A percentile compares a stretch with the other conserved stretches of the same genome.
Conservation (phyloP, 1,140 invertebrate genomes). For the Macrostomum lignano region DNA sequence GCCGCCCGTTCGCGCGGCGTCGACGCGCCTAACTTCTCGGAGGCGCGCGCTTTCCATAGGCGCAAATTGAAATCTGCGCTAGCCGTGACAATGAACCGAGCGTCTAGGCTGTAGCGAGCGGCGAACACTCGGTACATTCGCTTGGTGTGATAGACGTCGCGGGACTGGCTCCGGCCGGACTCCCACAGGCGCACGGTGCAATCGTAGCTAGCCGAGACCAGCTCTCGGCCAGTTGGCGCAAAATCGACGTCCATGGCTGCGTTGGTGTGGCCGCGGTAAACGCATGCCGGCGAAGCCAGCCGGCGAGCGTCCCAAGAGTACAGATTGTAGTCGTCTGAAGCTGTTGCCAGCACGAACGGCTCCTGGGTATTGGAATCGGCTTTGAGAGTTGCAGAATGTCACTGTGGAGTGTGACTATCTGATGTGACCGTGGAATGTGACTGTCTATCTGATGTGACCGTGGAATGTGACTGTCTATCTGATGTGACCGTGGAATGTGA, state of each 20-base stretch:
- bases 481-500: no score
- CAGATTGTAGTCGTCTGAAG: slow-evolving; percentile 90
- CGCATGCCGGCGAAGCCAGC: slow-evolving; percentile 45
- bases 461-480: no score
- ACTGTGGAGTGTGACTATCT: no score
- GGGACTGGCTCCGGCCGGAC: slow-evolving; percentile 35
- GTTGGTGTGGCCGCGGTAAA: slow-evolving; percentile 69
- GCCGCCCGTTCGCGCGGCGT: slow-evolving; percentile 56
- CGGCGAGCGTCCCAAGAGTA: slow-evolving; percentile 84
- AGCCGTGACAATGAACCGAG: slow-evolving; percentile 70
- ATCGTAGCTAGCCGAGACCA: slow-evolving; percentile 82
- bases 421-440: no score
- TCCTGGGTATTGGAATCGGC: slow-evolving; percentile 99
- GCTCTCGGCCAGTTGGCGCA: slow-evolving; percentile 76
- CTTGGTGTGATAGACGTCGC: slow-evolving; percentile 89
- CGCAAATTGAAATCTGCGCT: slow-evolving; percentile 98
- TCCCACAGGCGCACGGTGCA: slow-evolving; percentile 74
- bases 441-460: no score
- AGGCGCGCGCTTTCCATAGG: slow-evolving; percentile 82
- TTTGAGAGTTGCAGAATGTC: no score
- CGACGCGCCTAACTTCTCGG: slow-evolving; percentile 77
- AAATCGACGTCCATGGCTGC: slow-evolving; percentile 62
- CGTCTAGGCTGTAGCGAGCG: slow-evolving; percentile 65
- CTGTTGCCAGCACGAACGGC: slow-evolving; percentile 68
- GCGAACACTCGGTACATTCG: slow-evolving; percentile 75